Evolutionary conservation across 2,888 invertebrate species (phyloP).

Genomic region (Pheosia tremula): DNA sequence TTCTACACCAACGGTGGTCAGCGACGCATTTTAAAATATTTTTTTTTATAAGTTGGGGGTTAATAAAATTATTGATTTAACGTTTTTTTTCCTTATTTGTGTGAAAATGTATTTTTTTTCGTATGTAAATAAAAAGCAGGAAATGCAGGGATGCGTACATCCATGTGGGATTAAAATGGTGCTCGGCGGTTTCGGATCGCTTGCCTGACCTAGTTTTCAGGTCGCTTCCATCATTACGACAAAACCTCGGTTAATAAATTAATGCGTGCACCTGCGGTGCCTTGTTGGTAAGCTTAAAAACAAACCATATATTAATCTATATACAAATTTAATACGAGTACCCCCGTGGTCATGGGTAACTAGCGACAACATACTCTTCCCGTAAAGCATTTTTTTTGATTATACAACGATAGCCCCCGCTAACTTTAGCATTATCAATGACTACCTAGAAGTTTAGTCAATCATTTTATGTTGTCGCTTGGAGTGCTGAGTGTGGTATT

Average conservation of each 20-base stretch:
- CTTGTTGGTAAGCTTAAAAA: conserved; percentile 21
- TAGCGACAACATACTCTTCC: no score
- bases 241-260: conserved; percentile 57
- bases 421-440: no score
- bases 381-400: no score
- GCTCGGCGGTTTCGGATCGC: conserved; percentile 49
- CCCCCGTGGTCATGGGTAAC: background rate
- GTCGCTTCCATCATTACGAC: conserved; percentile 56
- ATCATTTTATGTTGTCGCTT: no score
- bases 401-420: no score
- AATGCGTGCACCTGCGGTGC: conserved; percentile 42
- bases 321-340: background rate
- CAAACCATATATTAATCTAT: conserved; percentile 5
- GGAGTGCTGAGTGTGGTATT: no score
- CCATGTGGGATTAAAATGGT: conserved; percentile 54
- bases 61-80: no score
- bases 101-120: background rate
- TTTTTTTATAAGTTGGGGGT: no score
- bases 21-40: no score
- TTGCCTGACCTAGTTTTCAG: conserved; percentile 51
- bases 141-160: conserved; percentile 50
- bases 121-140: conserved; percentile 50
- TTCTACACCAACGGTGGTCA: no score
- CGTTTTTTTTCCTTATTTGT: background rate
- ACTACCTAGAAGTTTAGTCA: no score